These are phyloP conservation scores for Huso huso DNA, from an alignment of 2,797 vertebrate species.

Conservation along the genomic window DNA sequence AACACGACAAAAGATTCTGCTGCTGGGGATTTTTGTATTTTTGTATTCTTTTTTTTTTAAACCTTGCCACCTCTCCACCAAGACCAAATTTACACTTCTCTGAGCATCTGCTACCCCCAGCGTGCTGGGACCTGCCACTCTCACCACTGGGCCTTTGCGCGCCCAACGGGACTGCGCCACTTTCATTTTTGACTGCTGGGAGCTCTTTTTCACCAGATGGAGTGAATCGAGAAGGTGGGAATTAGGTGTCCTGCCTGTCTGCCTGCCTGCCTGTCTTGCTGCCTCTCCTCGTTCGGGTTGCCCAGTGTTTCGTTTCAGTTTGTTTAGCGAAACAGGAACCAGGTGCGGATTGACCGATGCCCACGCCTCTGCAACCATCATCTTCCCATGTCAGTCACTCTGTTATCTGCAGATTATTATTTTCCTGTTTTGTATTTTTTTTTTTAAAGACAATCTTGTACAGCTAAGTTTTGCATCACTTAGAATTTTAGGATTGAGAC, in stretches of 20 bases:
- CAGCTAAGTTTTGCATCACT: no score
- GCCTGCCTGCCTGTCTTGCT: slow-evolving; percentile 40
- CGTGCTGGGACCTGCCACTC: slow-evolving; percentile 51
- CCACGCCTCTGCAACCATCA: no score
- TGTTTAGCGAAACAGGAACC: no score
- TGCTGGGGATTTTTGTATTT: background rate
- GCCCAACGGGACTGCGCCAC: slow-evolving; percentile 44
- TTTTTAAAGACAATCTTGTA: no score
- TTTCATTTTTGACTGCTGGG: slow-evolving; percentile 65
- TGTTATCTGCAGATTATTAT: no score
- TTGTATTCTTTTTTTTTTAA: background rate
- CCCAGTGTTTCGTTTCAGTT: slow-evolving; percentile 29
- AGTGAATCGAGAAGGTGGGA: slow-evolving; percentile 70
- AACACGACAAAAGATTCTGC: background rate
- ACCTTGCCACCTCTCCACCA: slow-evolving; percentile 12
- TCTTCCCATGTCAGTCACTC: no score
- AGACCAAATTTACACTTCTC: slow-evolving; percentile 60
- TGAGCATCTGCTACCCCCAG: slow-evolving; percentile 45
- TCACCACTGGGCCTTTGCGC: slow-evolving; percentile 20
- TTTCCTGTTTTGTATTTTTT: no score
- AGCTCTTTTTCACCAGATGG: slow-evolving; percentile 74
- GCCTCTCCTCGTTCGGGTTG: slow-evolving; percentile 33
- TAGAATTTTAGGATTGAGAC: no score
- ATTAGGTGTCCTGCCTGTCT: slow-evolving; percentile 66
- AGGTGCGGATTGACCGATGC: no score